These are phyloP conservation scores for Romanomermis culicivorax DNA, from an alignment of 2,888 invertebrate species.

Conservation along the genomic window DNA sequence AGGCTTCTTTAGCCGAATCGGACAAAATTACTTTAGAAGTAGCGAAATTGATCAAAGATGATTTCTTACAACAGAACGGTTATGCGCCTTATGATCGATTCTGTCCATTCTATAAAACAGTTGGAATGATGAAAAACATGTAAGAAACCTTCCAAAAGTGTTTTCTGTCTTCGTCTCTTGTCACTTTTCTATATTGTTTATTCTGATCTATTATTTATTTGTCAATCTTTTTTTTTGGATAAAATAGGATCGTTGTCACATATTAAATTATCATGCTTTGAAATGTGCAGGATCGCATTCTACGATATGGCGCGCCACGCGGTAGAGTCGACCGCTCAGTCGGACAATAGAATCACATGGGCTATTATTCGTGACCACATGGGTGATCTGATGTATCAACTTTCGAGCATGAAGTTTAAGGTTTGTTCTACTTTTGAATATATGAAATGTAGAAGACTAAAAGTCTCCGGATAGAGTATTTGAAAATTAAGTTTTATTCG, in stretches of 20 bases:
- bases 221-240: too few species aligned
- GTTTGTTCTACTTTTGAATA: conserved; percentile 32
- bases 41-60: conserved; percentile 83
- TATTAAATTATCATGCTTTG: too few species aligned
- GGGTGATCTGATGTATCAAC: conserved; percentile 81
- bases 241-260: too few species aligned
- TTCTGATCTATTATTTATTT: too few species aligned
- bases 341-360: conserved; percentile 98
- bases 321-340: conserved; percentile 91
- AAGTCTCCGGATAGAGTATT: not conserved
- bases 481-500: not conserved
- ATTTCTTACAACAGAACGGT: conserved; percentile 98
- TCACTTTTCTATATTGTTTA: too few species aligned
- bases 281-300: conserved; percentile 50
- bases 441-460: not conserved
- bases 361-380: conserved; percentile 86
- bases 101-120: conserved; percentile 99
- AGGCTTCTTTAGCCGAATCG: conserved; percentile 88
- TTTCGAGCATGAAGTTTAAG: conserved; percentile 98
- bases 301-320: conserved; percentile 95
- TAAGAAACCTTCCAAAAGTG: conserved; percentile 12
- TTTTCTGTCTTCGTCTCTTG: not conserved
- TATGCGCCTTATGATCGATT: conserved; percentile 49
- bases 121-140: conserved; percentile 94
- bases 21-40: conserved; percentile 99